Base-by-base conservation (phyloP, 1,140 invertebrate species). In the Solenopsis fugax region DNA sequence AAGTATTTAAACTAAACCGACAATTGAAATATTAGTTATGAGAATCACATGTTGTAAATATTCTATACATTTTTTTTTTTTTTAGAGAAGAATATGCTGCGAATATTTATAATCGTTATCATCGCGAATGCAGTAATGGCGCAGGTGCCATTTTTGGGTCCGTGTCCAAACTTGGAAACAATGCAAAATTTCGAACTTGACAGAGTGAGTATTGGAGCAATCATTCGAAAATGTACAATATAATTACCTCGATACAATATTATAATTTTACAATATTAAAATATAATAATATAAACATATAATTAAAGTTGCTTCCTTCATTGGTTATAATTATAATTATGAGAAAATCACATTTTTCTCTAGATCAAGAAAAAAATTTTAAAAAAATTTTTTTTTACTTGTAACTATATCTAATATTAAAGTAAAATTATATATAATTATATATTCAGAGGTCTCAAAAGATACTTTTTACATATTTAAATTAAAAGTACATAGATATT, bases 141-240 rank as follows among this genome's bases (percentile, higher is more conserved):
- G 0, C 97, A 97, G 91, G 95, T 97, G 4, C 96, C 97, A 1
- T 96, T 96, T 88, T 94, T 97, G 16, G 97, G 97, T 10, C 88
- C 93, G 0, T 98, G 97, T 92, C 97, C 97, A 2, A 94, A 96
- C 48, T 95, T 97, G 0, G 94, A 96, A 81, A 95, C 96, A n/a
- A 95, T 96, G 93, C 90, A 93, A 18, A 94, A 96, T 80, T 97
- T 98, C 87, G 95, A 97, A 69, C 89, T 96, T 1, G 87, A 94
- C 4, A 95, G 92, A 93, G 97, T 97, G 93, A 95, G 93, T 95
- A 73, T 9, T 0, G 29, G 6, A 6, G 65, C 2, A 50, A 56
- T 37, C 1, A 48, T 86, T 21, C 1, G 1, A 34, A 41, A 41
- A 41, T 50, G 37, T 50, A 29, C 29, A 29, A 4, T 24, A 45